These are phyloP conservation scores for Pluvialis apricaria DNA, from an alignment of 2,113 vertebrate species.

Conservation along the genomic window DNA sequence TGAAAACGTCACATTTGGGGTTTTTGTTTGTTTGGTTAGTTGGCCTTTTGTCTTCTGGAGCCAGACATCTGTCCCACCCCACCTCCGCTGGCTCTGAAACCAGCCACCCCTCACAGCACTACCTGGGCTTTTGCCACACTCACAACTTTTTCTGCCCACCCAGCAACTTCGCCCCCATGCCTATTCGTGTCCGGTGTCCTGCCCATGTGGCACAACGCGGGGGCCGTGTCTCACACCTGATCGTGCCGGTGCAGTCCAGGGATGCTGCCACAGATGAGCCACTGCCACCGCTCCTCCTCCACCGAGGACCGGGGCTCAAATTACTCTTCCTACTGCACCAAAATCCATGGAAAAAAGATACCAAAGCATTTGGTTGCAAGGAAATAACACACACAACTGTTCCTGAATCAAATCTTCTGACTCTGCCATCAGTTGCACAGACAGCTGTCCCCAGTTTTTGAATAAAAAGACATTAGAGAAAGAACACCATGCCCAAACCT, in stretches of 20 bases:
- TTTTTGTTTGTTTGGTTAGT: not conserved
- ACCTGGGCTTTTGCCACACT: not conserved
- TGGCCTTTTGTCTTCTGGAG: not conserved
- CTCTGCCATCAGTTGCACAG: not conserved
- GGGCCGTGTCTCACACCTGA: rapidly evolving
- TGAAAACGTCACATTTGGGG: not conserved
- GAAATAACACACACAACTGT: rapidly evolving
- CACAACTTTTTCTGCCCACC: not conserved
- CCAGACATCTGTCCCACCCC: not conserved
- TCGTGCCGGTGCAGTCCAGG: rapidly evolving
- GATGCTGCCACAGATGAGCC: not conserved
- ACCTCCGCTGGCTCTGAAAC: rapidly evolving
- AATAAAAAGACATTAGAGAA: not conserved
- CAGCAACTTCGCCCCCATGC: not conserved
- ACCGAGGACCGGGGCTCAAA: rapidly evolving
- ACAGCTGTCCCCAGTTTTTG: not conserved
- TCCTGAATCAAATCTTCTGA: not conserved
- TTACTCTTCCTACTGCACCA: not conserved
- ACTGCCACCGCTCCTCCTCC: rapidly evolving
- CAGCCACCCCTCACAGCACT: not conserved
- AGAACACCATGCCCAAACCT: not conserved
- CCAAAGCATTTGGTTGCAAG: rapidly evolving
- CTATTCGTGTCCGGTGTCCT: not conserved
- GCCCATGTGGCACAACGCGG: rapidly evolving
- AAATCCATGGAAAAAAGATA: not conserved